A percentile compares a stretch with the other conserved stretches of the same genome.
Conservation (phyloP, 2,888 invertebrate species). For the Epinotia nisella region DNA sequence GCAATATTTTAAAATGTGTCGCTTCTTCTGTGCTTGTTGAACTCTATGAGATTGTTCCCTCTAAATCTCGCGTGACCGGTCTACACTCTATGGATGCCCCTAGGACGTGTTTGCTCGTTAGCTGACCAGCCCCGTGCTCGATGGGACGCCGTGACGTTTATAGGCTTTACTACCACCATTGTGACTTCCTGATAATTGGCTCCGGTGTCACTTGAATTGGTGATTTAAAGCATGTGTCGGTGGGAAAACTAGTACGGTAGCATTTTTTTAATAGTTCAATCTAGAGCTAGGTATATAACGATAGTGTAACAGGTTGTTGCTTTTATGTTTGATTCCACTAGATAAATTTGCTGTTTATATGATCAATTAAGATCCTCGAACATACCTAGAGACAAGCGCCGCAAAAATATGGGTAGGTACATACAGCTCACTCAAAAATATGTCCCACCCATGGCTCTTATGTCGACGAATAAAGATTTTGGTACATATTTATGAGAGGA, state of each 20-base stretch:
- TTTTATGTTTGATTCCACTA: not conserved
- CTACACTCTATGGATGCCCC: slow-evolving; percentile 60
- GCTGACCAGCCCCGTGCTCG: slow-evolving; percentile 73
- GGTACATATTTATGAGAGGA: too few relatives aligned
- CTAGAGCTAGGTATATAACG: not conserved
- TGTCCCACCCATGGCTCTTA: too few relatives aligned
- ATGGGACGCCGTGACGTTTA: slow-evolving; percentile 77
- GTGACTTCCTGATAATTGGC: slow-evolving; percentile 69
- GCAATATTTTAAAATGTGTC: too few relatives aligned
- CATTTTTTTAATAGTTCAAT: slow-evolving; percentile 1
- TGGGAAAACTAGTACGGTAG: not conserved
- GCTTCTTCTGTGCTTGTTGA: too few relatives aligned
- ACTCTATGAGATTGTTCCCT: not conserved
- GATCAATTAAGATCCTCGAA: too few relatives aligned
- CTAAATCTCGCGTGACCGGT: slow-evolving; percentile 27
- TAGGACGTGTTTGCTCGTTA: slow-evolving; percentile 78
- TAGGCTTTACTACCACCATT: slow-evolving; percentile 73
- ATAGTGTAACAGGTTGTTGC: not conserved
- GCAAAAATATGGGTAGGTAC: too few relatives aligned
- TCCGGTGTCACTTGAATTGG: slow-evolving; percentile 24
- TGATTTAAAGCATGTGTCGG: slow-evolving; percentile 9
- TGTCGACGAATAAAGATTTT: too few relatives aligned
- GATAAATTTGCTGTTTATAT: too few relatives aligned
- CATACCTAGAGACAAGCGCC: too few relatives aligned
- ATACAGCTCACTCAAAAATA: too few relatives aligned